Evolutionary conservation across 2,113 vertebrate species (phyloP).

Genomic region (Hippocampus guttulatus): DNA sequence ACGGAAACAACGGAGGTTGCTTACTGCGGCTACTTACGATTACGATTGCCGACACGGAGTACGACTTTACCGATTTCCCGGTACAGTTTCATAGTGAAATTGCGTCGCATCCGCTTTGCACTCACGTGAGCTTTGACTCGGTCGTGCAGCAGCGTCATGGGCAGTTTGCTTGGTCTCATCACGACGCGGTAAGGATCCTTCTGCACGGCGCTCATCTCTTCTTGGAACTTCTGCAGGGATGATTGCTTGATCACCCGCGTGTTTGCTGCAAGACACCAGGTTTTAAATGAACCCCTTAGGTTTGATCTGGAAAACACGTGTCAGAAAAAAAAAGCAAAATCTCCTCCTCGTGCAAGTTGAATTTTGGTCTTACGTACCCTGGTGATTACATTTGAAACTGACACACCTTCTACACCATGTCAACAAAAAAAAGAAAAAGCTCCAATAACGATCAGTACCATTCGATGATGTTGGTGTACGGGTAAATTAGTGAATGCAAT

Average conservation of each 20-base stretch:
- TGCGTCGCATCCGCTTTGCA: conserved; percentile 19
- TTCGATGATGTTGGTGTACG: too few relatives aligned
- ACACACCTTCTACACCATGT: too few relatives aligned
- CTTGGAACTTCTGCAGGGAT: conserved; percentile 92
- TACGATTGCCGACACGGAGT: too few relatives aligned
- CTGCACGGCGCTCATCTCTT: conserved; percentile 88
- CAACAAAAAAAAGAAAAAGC: too few relatives aligned
- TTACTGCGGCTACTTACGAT: neutral
- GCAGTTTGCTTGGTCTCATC: conserved; percentile 89
- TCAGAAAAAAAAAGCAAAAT: neutral
- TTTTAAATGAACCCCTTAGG: neutral
- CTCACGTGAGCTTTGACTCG: conserved; percentile 88
- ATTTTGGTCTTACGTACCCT: too few relatives aligned
- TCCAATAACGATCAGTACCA: too few relatives aligned
- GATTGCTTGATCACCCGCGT: conserved; percentile 97
- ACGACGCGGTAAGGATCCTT: conserved; percentile 94
- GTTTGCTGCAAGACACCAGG: conserved; percentile 76
- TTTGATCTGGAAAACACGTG: too few relatives aligned
- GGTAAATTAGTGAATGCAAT: too few relatives aligned
- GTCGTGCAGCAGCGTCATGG: conserved; percentile 91
- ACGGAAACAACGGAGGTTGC: neutral
- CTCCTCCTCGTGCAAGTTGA: too few relatives aligned
- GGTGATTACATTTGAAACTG: too few relatives aligned
- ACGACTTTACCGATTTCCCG: neutral
- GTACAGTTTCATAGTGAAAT: neutral